These are phyloP conservation scores for zebrafish (Danio rerio) DNA, from an alignment of 2,113 vertebrate genomes.

Conservation along the genomic window DNA sequence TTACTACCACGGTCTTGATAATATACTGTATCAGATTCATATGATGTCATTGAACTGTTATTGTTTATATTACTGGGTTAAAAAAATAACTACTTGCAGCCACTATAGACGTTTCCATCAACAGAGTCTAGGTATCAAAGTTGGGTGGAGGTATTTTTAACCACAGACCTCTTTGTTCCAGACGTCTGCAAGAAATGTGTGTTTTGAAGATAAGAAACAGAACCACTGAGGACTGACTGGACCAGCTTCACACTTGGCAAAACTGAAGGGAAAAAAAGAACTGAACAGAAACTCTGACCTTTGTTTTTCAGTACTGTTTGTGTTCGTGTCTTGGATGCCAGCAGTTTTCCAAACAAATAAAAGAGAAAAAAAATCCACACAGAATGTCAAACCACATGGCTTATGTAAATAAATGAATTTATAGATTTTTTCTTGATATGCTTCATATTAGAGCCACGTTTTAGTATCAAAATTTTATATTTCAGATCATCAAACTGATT, in stretches of 20 bases:
- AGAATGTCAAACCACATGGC: neutral
- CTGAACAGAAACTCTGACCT: neutral
- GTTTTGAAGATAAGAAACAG: constrained; percentile 66
- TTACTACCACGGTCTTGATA: neutral
- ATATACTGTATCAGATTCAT: neutral
- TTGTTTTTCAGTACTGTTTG: neutral
- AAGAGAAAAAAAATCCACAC: neutral
- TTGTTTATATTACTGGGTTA: constrained; percentile 11
- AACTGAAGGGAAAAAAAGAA: neutral
- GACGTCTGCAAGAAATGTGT: constrained; percentile 57
- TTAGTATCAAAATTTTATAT: too few relatives aligned
- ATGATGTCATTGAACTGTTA: constrained; percentile 51
- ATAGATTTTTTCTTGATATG: neutral
- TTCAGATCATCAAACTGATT: too few relatives aligned
- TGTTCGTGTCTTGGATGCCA: neutral
- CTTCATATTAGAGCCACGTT: neutral
- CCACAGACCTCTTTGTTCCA: constrained; percentile 52
- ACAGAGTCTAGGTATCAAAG: constrained; percentile 38
- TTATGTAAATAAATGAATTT: neutral
- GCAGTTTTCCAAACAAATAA: neutral
- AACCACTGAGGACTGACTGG: neutral
- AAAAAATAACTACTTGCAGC: constrained; percentile 49
- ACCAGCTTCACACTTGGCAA: constrained; percentile 3
- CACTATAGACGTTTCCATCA: constrained; percentile 54
- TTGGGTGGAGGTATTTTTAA: constrained; percentile 41